phyloP scores from a whole-genome alignment of 2,113 vertebrate genomes.

The Etheostoma cragini region DNA sequence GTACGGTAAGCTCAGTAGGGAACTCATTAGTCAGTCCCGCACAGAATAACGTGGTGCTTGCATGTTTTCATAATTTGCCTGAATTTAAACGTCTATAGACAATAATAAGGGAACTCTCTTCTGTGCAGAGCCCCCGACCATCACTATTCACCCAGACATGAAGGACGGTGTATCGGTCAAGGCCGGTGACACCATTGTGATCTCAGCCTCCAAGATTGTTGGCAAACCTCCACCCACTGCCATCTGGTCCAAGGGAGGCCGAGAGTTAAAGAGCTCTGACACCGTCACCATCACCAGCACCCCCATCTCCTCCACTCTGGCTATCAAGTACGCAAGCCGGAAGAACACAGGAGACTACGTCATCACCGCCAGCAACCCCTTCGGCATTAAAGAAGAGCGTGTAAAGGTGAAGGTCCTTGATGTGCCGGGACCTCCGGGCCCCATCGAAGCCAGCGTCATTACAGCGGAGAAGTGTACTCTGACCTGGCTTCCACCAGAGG shows the following conservation, averaged over 20 bases:
- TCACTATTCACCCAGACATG: slow-evolving; percentile 93
- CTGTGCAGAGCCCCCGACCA: slow-evolving; percentile 92
- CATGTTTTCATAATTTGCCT: too few relatives aligned
- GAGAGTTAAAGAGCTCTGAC: slow-evolving; percentile 95
- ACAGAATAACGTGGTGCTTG: too few relatives aligned
- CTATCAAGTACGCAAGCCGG: slow-evolving; percentile 92
- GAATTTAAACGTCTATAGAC: background rate
- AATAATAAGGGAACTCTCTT: background rate
- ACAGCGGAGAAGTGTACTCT: slow-evolving; percentile 97
- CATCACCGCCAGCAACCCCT: slow-evolving; percentile 97
- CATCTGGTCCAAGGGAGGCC: slow-evolving; percentile 95
- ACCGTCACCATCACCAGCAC: slow-evolving; percentile 89
- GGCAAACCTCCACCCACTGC: slow-evolving; percentile 96
- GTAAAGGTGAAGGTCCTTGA: slow-evolving; percentile 96
- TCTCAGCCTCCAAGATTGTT: slow-evolving; percentile 93
- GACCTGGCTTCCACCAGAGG: slow-evolving; percentile 95
- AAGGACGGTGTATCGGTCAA: slow-evolving; percentile 95
- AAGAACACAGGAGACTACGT: slow-evolving; percentile 98
- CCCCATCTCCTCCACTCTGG: slow-evolving; percentile 91
- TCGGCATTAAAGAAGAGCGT: slow-evolving; percentile 94
- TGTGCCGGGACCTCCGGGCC: slow-evolving; percentile 95
- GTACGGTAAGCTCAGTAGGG: slow-evolving; percentile 87
- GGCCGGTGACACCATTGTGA: slow-evolving; percentile 93
- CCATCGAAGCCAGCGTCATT: slow-evolving; percentile 93
- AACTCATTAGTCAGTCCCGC: background rate